Conservation (phyloP, 2,113 vertebrate genomes). For the Gambusia affinis region DNA sequence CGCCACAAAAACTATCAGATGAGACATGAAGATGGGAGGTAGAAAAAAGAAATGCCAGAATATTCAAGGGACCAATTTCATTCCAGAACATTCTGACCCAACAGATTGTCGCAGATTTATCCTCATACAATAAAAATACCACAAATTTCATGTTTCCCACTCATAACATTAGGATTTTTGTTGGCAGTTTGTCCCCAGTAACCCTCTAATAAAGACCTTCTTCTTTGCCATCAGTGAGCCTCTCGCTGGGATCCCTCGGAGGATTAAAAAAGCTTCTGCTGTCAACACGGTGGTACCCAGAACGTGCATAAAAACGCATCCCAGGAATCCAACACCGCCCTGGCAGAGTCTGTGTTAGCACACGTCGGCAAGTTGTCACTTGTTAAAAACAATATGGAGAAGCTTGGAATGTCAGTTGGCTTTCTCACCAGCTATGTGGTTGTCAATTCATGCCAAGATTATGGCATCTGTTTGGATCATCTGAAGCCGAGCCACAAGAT, state of each 20-base stretch:
- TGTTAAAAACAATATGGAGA: conserved; percentile 70
- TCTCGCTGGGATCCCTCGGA: conserved; percentile 37
- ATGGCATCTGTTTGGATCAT: conserved; percentile 61
- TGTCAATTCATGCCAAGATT: conserved; percentile 59
- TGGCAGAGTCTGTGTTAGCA: conserved; percentile 52
- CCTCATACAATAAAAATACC: conserved; percentile 16
- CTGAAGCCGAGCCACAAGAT: conserved; percentile 55
- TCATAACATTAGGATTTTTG: conserved; percentile 11
- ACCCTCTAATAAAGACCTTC: conserved; percentile 45
- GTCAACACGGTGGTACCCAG: conserved; percentile 60
- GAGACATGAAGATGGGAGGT: conserved; percentile 21
- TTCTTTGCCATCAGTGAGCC: conserved; percentile 36
- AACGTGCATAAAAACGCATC: conserved; percentile 54
- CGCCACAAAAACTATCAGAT: conserved; percentile 27
- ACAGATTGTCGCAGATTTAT: not conserved
- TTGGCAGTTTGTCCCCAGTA: conserved; percentile 19
- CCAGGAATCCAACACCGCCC: conserved; percentile 64
- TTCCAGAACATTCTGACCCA: conserved; percentile 43
- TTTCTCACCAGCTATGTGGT: conserved; percentile 39
- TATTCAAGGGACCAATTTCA: conserved; percentile 31
- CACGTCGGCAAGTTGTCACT: conserved; percentile 68
- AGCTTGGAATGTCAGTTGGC: conserved; percentile 60
- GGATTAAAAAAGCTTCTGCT: conserved; percentile 54
- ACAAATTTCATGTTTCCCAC: conserved; percentile 10
- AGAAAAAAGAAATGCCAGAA: conserved; percentile 21